These are phyloP conservation scores for Xyrichtys novacula DNA, from an alignment of 2,797 vertebrate genomes.

Conservation along the genomic window DNA sequence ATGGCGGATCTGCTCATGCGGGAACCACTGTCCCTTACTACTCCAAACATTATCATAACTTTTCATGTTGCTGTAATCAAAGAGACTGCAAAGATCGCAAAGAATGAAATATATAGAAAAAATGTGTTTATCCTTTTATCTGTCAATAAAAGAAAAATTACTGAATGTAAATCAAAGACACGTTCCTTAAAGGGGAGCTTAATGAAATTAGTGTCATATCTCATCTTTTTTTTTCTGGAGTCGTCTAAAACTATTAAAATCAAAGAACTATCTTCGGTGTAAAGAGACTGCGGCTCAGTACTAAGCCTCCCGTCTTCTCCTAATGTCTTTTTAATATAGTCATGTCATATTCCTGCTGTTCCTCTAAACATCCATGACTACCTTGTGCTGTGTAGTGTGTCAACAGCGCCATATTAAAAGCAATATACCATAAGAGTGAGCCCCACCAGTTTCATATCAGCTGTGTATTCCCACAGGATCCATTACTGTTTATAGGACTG, in stretches of 20 bases:
- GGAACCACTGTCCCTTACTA: slow-evolving; percentile 83
- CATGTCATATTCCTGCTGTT: slow-evolving; percentile 67
- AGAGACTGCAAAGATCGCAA: slow-evolving; percentile 81
- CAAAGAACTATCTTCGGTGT: slow-evolving; percentile 45
- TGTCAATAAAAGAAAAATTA: slow-evolving; percentile 38
- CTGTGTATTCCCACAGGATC: slow-evolving; percentile 68
- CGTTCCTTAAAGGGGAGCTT: slow-evolving; percentile 44
- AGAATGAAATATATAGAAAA: slow-evolving; percentile 28
- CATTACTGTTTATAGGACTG: slow-evolving; percentile 76
- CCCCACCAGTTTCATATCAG: slow-evolving; percentile 66
- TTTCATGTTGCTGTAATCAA: slow-evolving; percentile 83
- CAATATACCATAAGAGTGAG: slow-evolving; percentile 72
- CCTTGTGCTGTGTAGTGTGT: slow-evolving; percentile 61
- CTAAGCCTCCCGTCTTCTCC: slow-evolving; percentile 48
- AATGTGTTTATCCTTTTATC: slow-evolving; percentile 26
- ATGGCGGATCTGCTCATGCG: slow-evolving; percentile 85
- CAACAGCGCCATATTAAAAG: slow-evolving; percentile 76
- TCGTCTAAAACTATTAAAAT: slow-evolving; percentile 67
- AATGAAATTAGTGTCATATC: slow-evolving; percentile 62
- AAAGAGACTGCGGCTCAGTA: slow-evolving; percentile 27
- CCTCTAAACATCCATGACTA: slow-evolving; percentile 60
- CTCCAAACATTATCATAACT: slow-evolving; percentile 89
- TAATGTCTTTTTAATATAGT: slow-evolving; percentile 74
- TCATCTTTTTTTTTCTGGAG: slow-evolving; percentile 46
- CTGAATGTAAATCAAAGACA: slow-evolving; percentile 65